Evolutionary conservation across 2,797 vertebrate genomes (phyloP).

Genomic region (Psittacula echo): DNA sequence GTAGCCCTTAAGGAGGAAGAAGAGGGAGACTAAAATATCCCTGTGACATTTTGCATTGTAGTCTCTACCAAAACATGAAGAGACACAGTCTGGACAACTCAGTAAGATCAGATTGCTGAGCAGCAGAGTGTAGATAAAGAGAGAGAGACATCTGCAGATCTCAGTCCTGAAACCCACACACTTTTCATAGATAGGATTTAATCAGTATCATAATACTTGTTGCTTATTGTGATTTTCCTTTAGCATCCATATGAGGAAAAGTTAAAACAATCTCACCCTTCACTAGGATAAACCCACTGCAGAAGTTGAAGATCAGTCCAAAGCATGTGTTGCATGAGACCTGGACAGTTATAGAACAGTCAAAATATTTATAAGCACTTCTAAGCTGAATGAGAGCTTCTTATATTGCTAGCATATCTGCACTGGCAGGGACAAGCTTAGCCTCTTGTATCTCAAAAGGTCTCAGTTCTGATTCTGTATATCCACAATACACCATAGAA

Average conservation of each 20-base stretch:
- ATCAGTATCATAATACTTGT: not conserved
- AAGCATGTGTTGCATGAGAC: not conserved
- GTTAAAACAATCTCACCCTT: not conserved
- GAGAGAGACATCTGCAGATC: not conserved
- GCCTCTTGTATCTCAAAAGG: not conserved
- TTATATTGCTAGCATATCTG: not conserved
- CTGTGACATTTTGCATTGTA: not conserved
- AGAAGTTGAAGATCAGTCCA: not conserved
- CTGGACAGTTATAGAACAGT: not conserved
- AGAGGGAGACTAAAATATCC: not conserved
- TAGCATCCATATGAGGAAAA: not conserved
- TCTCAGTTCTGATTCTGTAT: not conserved
- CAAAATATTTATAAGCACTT: not conserved
- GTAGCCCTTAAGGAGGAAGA: not conserved
- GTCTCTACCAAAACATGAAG: not conserved
- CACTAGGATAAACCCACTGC: not conserved
- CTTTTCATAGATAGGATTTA: not conserved
- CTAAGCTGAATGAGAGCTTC: not conserved
- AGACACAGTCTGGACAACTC: not conserved
- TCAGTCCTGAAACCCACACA: not conserved
- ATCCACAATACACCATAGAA: not conserved
- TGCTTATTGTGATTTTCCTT: not conserved
- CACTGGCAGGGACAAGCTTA: not conserved
- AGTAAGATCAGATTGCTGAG: not conserved
- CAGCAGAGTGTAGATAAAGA: not conserved